Evolutionary conservation across 2,888 invertebrate species (phyloP), one percentile per base, ranked within the genome.

Genomic region (Nemurella pictetii): DNA sequence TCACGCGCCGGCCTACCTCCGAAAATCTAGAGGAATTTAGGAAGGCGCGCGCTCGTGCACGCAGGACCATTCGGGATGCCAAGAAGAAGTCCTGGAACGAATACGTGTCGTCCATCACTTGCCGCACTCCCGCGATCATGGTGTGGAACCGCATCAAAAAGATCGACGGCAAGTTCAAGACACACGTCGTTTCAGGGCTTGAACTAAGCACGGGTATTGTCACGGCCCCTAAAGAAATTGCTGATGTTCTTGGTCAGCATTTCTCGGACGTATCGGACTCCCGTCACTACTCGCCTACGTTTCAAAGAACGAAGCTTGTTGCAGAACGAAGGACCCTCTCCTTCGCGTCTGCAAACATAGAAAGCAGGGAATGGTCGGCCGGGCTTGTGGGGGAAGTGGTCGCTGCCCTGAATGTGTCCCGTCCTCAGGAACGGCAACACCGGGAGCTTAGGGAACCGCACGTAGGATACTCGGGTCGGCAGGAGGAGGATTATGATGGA

Each of bases 271-370:
- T 35, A n/a, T 82, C 82, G 9, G 26, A 26, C 15, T 82, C 82
- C 12, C 36, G 35, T 12, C 35, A 82, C 27, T 82, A 82, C 27
- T 35, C 35, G 36, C 35, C 32, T 12, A 26, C 82, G 20, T 82
- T 82, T 35, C 82, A 36, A 15, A 20, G 27, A 26, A 82, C 35
- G 25, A 35, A 32, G 27, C 35, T 25, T 12, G 36, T 20, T 15
- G 35, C 32, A 27, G 82, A 82, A 82, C 35, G 5, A 26, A 30
- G 25, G 26, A 25, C 12, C 27, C 25, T 82, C 9, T 15, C 30
- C 20, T 82, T 82, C 55, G 12, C 82, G 3, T 82, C 82, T 9
- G 36, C 35, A 32, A 82, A 82, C 55, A 32, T 7, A 3, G 84
- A 77, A n/a, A 28, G n/a, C 9, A n/a, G n/a, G n/a, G n/a, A n/a